A percentile compares a stretch with the other conserved stretches of the same genome.
Conservation (phyloP, 2,797 vertebrate genomes). For the Eulemur rubriventer region DNA sequence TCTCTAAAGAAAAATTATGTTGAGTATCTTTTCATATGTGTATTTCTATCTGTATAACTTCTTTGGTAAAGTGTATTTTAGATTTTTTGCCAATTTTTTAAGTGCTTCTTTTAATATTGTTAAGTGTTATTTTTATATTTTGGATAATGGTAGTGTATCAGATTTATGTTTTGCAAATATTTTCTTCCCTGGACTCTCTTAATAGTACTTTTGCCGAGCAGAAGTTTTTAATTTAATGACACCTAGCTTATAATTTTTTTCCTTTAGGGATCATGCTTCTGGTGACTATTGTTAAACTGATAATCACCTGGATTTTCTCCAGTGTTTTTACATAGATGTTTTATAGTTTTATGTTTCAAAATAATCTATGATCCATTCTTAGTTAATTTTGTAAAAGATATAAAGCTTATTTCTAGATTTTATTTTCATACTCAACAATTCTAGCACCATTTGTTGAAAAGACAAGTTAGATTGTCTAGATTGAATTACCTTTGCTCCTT, state of each 20-base stretch:
- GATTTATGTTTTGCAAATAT: neutral
- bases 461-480: neutral
- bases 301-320: neutral
- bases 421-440: neutral
- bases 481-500: neutral
- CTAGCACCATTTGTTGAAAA: neutral
- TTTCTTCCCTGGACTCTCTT: neutral
- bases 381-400: neutral
- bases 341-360: neutral
- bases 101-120: neutral
- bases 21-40: neutral
- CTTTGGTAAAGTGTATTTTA: neutral
- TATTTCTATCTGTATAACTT: neutral
- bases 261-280: neutral
- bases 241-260: neutral
- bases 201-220: neutral
- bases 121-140: neutral
- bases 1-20: neutral
- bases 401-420: neutral
- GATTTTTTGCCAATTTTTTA: neutral
- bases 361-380: neutral
- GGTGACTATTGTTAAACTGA: neutral
- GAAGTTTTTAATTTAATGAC: neutral
- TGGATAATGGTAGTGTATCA: neutral
- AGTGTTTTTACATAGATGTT: neutral